Evolutionary conservation across 2,113 vertebrate species (phyloP).

Genomic region (Panurus biarmicus): DNA sequence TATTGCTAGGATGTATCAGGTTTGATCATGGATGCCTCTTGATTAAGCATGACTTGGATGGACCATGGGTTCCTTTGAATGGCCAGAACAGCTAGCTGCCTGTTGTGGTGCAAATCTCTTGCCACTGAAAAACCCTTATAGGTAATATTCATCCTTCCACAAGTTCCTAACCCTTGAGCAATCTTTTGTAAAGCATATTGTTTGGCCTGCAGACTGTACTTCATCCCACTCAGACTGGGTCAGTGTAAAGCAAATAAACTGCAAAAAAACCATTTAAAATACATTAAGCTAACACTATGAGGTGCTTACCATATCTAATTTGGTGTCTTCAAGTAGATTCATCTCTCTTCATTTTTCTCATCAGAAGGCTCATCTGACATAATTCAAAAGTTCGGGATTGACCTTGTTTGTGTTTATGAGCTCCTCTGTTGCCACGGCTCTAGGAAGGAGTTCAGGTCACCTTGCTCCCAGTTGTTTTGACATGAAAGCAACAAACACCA

Average conservation of each 20-base stretch:
- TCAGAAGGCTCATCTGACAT: neutral
- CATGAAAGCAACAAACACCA: neutral
- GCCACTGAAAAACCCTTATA: neutral
- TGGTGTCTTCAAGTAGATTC: neutral
- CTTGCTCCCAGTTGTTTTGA: neutral
- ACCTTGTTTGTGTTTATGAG: neutral
- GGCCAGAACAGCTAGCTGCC: neutral
- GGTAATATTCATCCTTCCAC: neutral
- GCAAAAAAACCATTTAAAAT: neutral
- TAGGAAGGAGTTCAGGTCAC: neutral
- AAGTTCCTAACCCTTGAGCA: neutral
- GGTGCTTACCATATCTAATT: neutral
- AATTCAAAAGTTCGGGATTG: neutral
- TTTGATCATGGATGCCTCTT: neutral
- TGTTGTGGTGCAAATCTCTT: neutral
- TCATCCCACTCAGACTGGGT: neutral
- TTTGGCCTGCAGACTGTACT: neutral
- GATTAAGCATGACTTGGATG: neutral
- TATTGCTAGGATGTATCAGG: neutral
- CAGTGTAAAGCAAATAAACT: constrained; percentile 14
- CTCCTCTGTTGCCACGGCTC: neutral
- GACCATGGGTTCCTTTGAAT: neutral
- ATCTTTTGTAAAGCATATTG: neutral
- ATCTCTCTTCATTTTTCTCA: neutral
- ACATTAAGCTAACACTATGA: neutral